Base-by-base conservation (phyloP, 2,888 invertebrate genomes). In the Tuta absoluta region DNA sequence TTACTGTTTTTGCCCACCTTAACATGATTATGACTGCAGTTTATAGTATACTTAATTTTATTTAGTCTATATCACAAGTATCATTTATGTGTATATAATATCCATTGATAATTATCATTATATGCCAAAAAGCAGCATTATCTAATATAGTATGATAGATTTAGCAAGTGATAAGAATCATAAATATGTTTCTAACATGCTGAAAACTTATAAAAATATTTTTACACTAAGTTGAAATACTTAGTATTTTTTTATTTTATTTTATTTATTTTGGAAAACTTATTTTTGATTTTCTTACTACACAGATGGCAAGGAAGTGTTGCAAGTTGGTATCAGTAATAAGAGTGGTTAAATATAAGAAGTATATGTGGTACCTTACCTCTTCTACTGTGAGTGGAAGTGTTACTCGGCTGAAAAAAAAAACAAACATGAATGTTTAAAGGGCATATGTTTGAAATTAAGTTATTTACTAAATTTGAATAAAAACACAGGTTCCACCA, bases 311-410 rank as follows among this genome's bases (percentile, higher is more conserved):
- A 28, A 56, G n/a, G 38, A 12, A 21, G 38, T 37, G 19, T 19
- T 19, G 37, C 38, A 37, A 37, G 5, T 19, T n/a, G n/a, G 8
- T 45, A 1, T 45, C 5, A 45, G 41, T 41, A n/a, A 41, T n/a
- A n/a, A n/a, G 17, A 19, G 11, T 2, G 21, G n/a, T 19, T 51
- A 21, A 21, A 17, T 56, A 63, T n/a, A 45, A n/a, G n/a, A 41
- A 23, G 23, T 56, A 58, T 45, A 14, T 21, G 1, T 19, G 48
- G 7, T 21, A 11, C 68, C 95, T 93, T 93, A 98, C 98, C 96
- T 98, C 98, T 93, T 98, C 98, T 76, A 98, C 98, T 79, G 98
- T 97, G 89, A 98, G 94, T 84, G 98, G 98, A 90, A 99, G 94
- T 87, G 97, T 96, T 82, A 99, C 97, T 85, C 98, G 98, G 93